A percentile compares a stretch with the other conserved stretches of the same genome.
These are phyloP conservation scores for Hystrix brachyura DNA, from an alignment of 2,113 vertebrate genomes.

Conservation along the genomic window DNA sequence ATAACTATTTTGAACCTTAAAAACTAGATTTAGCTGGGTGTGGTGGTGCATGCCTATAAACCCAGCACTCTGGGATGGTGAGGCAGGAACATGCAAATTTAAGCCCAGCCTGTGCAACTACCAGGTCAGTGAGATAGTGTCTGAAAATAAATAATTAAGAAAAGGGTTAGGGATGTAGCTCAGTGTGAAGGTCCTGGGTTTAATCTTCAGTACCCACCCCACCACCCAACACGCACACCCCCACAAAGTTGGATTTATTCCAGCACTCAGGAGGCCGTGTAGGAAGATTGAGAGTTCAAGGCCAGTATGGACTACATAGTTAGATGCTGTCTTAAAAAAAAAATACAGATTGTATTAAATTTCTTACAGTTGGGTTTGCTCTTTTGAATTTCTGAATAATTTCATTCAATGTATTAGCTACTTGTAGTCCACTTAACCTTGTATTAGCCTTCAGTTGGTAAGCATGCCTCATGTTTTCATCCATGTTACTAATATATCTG, in stretches of 20 bases:
- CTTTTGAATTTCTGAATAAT: constrained; percentile 15
- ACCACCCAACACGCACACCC: too few relatives aligned
- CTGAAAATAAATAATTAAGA: background rate
- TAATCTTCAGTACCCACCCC: background rate
- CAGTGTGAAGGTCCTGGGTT: background rate
- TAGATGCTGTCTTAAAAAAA: background rate
- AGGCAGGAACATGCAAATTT: background rate
- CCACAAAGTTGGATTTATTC: background rate
- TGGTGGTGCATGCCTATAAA: background rate
- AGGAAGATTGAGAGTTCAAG: background rate
- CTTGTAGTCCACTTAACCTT: background rate
- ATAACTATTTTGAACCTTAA: constrained; percentile 53
- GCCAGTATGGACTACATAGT: background rate
- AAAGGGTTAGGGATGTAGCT: background rate
- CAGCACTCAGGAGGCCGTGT: background rate
- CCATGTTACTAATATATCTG: background rate
- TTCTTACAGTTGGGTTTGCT: constrained; percentile 38
- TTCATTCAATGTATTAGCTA: background rate
- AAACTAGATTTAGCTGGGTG: background rate
- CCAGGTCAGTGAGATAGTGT: background rate
- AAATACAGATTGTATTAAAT: background rate
- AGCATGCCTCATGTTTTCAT: background rate
- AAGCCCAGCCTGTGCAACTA: background rate
- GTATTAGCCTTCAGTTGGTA: constrained; percentile 51
- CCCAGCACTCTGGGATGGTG: background rate